Percentiles rank a stretch among this genome's conserved stretches.
Conservation (phyloP, 64 coral and sea anemone genomes). For the Exaiptasia diaphana region DNA sequence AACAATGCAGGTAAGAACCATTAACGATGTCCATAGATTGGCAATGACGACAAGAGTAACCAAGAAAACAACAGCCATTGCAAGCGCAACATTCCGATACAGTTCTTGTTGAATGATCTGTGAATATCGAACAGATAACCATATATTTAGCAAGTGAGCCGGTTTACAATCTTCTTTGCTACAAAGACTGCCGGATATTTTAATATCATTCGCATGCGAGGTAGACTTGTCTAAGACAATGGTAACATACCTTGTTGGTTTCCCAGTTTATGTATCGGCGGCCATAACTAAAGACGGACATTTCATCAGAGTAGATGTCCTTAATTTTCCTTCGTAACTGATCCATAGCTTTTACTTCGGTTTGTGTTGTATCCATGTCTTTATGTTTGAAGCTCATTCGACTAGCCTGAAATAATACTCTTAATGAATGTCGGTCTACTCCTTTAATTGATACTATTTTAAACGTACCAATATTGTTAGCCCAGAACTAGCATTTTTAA, state of each 20-base stretch:
- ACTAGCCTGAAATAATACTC: conserved; percentile 17
- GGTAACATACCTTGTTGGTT: conserved; percentile 70
- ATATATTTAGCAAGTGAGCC: not conserved
- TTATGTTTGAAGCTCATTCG: conserved; percentile 48
- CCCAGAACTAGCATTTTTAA: not conserved
- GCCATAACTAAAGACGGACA: conserved; percentile 40
- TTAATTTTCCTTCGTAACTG: conserved; percentile 25
- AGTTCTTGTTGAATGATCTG: conserved; percentile 76
- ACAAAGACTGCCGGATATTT: not conserved
- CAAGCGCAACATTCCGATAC: conserved; percentile 76
- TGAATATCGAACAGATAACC: not conserved
- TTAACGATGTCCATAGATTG: conserved; percentile 74
- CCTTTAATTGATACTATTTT: not conserved
- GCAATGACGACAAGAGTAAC: conserved; percentile 66
- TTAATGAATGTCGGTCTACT: not conserved
- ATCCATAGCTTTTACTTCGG: conserved; percentile 69
- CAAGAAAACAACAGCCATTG: conserved; percentile 58
- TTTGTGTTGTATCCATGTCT: conserved; percentile 49
- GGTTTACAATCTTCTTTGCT: too few relatives aligned
- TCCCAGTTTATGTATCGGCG: conserved; percentile 44
- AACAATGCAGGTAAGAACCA: conserved; percentile 68
- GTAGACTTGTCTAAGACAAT: too few relatives aligned
- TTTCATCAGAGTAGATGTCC: conserved; percentile 35
- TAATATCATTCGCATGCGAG: not conserved
- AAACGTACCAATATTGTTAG: not conserved